Conservation (phyloP, 2,113 vertebrate genomes). For the Hyperopisus bebe region DNA sequence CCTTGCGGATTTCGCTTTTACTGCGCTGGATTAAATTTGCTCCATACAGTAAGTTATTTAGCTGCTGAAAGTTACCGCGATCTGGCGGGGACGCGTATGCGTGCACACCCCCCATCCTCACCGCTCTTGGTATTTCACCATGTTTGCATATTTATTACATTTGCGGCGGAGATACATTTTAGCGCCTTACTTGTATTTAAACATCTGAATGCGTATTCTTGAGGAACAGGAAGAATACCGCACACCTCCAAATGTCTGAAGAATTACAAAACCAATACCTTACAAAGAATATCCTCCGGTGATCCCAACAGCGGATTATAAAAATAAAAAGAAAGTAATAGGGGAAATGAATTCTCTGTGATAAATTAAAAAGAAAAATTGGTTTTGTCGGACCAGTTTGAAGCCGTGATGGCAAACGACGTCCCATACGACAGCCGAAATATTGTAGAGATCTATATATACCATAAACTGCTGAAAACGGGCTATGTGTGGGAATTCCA, state of each 20-base stretch:
- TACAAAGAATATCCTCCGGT: slow-evolving; percentile 7
- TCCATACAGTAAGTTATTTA: slow-evolving; percentile 17
- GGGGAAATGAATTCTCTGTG: slow-evolving; percentile 26
- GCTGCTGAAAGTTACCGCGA: background rate
- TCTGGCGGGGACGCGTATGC: background rate
- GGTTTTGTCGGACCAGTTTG: slow-evolving; percentile 17
- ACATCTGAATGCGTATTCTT: background rate
- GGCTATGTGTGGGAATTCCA: slow-evolving; percentile 46
- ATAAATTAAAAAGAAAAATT: background rate
- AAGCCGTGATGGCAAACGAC: slow-evolving; percentile 39
- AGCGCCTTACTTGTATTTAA: background rate
- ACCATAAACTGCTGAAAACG: slow-evolving; percentile 44
- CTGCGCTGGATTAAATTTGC: slow-evolving; percentile 12
- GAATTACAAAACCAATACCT: background rate
- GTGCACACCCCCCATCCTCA: background rate
- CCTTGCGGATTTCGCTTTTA: slow-evolving; percentile 13
- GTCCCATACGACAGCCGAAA: slow-evolving; percentile 42
- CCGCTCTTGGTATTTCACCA: background rate
- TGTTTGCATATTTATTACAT: background rate
- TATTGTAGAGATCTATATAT: slow-evolving; percentile 50
- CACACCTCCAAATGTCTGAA: background rate
- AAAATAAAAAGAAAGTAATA: background rate
- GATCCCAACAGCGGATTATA: background rate
- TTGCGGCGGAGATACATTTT: slow-evolving; percentile 10
- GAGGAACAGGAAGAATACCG: background rate